Percentiles rank a stretch among this genome's conserved stretches.
Conservation (phyloP, 1,140 invertebrate genomes). For the Drepana arcuata region DNA sequence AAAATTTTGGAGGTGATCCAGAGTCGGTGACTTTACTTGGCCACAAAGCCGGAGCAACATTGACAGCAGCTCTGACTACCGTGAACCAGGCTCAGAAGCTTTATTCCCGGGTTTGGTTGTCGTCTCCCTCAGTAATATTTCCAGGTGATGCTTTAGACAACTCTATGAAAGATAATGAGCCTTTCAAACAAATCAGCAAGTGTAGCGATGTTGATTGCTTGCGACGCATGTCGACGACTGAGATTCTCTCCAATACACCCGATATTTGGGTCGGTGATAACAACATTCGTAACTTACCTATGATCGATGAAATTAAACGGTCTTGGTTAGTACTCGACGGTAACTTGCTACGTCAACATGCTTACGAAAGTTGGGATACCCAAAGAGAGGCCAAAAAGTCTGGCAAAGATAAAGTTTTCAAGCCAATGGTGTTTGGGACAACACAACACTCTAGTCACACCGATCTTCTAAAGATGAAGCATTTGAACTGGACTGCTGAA, state of each 20-base stretch:
- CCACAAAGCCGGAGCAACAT: conserved; percentile 83
- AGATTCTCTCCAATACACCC: conserved; percentile 78
- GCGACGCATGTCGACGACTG: conserved; percentile 73
- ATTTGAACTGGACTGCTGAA: conserved; percentile 75
- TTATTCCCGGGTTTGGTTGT: conserved; percentile 81
- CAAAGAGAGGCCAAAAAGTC: conserved; percentile 53
- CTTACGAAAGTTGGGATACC: conserved; percentile 73
- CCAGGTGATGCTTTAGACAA: conserved; percentile 75
- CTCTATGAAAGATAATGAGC: conserved; percentile 74
- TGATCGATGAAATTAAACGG: conserved; percentile 73
- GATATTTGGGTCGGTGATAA: conserved; percentile 77
- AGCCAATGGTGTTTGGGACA: conserved; percentile 79
- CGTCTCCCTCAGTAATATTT: conserved; percentile 79
- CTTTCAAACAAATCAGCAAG: conserved; percentile 73
- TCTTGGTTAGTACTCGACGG: conserved; percentile 85
- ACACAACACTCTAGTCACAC: conserved; percentile 80
- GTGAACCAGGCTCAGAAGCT: conserved; percentile 72
- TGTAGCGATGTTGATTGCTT: conserved; percentile 74
- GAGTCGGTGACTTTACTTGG: conserved; percentile 84
- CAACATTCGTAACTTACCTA: conserved; percentile 74
- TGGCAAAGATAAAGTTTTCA: conserved; percentile 51
- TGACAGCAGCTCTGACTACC: conserved; percentile 78
- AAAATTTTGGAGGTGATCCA: conserved; percentile 86
- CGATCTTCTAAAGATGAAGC: conserved; percentile 69
- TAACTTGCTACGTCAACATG: conserved; percentile 75